Conservation (phyloP, 2,113 vertebrate genomes). For the Copsychus sechellarum region DNA sequence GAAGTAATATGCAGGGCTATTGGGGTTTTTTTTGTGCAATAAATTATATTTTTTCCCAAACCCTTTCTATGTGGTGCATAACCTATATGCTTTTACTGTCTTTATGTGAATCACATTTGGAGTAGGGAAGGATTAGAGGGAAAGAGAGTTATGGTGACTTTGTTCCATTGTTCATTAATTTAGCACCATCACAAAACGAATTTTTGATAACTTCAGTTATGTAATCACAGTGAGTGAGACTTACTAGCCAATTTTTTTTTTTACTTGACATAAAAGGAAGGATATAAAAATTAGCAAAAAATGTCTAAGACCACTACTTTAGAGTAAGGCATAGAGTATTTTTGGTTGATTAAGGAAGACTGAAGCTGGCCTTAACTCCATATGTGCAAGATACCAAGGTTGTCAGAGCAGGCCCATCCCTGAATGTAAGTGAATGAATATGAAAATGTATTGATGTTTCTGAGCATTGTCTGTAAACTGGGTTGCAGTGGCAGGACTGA, state of each 20-base stretch:
- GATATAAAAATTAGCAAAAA: not conserved
- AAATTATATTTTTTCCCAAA: not conserved
- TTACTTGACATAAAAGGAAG: not conserved
- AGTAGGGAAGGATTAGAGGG: not conserved
- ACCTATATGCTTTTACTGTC: not conserved
- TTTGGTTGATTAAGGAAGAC: not conserved
- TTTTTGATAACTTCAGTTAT: not conserved
- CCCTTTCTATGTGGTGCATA: not conserved
- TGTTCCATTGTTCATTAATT: not conserved
- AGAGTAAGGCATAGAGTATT: not conserved
- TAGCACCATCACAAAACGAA: not conserved
- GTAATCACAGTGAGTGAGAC: not conserved
- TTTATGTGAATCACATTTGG: not conserved
- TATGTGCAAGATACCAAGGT: not conserved
- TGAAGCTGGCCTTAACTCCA: not conserved
- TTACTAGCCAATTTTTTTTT: not conserved
- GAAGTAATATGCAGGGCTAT: not conserved
- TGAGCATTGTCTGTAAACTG: not conserved
- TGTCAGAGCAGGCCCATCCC: not conserved
- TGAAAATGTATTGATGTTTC: not conserved
- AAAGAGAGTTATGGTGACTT: not conserved
- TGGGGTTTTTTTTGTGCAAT: not conserved
- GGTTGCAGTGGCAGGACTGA: not conserved
- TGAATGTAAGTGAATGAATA: not conserved
- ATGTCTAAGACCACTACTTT: not conserved